Conservation (phyloP, 2,888 invertebrate species). For the Merodon equestris region DNA sequence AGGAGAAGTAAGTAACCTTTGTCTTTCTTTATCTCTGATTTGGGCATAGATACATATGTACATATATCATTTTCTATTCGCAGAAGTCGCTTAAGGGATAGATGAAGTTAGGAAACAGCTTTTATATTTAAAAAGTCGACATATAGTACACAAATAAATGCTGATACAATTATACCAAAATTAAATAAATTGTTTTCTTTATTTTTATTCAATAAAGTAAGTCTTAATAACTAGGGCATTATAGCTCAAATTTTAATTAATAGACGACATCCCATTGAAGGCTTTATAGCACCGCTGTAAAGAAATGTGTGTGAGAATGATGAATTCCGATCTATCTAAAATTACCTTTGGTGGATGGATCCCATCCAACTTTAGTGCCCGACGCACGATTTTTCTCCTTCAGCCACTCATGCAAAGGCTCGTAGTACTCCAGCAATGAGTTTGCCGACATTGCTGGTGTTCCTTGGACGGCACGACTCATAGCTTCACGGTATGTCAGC, state of each 20-base stretch:
- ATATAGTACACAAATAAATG: no score
- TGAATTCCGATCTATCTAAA: no score
- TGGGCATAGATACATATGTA: no score
- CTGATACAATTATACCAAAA: no score
- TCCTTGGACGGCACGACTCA: conserved; percentile 85
- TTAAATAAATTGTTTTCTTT: no score
- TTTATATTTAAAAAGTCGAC: no score
- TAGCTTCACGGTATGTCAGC: conserved; percentile 87
- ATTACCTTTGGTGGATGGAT: conserved; percentile 72
- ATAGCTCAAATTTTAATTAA: no score
- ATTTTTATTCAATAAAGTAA: no score
- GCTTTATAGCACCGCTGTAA: conserved; percentile 36
- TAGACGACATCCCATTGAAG: no score
- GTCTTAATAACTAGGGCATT: no score
- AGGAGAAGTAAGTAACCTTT: conserved; percentile 72
- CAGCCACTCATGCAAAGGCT: conserved; percentile 86
- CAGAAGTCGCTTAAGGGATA: conserved; percentile 67
- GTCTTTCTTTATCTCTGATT: not conserved
- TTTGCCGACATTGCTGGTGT: conserved; percentile 85
- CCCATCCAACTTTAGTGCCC: conserved; percentile 82
- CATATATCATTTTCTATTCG: conserved; percentile 21
- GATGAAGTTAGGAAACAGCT: not conserved
- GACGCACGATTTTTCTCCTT: conserved; percentile 83
- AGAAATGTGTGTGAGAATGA: no score
- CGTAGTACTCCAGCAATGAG: conserved; percentile 88